Evolutionary conservation across 2,113 vertebrate species (phyloP), one percentile per base, ranked within the genome.

Genomic region (Sakesphorus luctuosus): DNA sequence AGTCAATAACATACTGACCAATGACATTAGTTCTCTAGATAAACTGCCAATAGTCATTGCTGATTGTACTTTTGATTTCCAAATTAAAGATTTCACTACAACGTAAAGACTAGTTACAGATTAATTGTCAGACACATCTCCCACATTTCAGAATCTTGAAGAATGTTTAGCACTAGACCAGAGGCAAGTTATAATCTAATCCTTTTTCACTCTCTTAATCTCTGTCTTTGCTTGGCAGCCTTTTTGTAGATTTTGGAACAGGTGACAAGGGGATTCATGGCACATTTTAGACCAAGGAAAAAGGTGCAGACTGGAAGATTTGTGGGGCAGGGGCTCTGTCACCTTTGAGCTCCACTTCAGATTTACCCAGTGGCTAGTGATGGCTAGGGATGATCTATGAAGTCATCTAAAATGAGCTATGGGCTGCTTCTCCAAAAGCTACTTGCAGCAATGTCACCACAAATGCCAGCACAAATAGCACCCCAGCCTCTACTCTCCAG

Each of bases 1-100:
- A 35, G 66, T 47, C 18, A 87, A 24, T 78, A 85, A 63, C n/a
- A 56, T 36, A 43, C 31, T 76, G 68, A 47, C 25, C 38, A 47
- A 82, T 86, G 43, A 59, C 61, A 93, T 80, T 84, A 65, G 35
- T 58, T 66, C 68, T 90, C 40, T 44, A 80, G 86, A 79, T 89
- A 77, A 72, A 24, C 53, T 90, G n/a, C 15, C 84, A 94, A 87
- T 82, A 97, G 55, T 93, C 52, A 88, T 82, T 93, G 62, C 50
- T 52, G 31, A 90, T 46, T 63, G 43, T 82, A 83, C 43, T 58
- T 47, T 75, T 96, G 69, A 76, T 92, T 95, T 94, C 43, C 91
- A 29, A 59, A 73, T 91, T 94, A 79, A 56, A 73, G 5, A 61
- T 81, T 80, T 68, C 90, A 12, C 67, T 82, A 82, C 43, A 63